Evolutionary conservation across 2,797 vertebrate genomes (phyloP).

Genomic region (Poecilia gillii): DNA sequence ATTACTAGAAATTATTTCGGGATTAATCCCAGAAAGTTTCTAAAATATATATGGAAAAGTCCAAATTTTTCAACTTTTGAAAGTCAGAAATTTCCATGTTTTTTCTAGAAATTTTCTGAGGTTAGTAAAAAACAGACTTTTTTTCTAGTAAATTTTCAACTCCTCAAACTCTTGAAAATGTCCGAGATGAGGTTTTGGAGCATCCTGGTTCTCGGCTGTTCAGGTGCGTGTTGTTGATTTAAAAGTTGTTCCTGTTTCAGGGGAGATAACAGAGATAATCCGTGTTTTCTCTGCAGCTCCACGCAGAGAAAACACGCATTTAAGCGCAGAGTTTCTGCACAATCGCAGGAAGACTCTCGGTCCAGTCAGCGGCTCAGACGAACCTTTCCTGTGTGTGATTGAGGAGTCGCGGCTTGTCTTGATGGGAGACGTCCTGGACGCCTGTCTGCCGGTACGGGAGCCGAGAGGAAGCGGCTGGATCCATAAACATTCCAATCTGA

Average conservation of each 20-base stretch:
- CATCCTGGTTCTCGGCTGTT: too few species aligned
- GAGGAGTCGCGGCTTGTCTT: constrained; percentile 31
- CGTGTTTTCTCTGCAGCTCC: constrained; percentile 20
- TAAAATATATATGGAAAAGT: too few species aligned
- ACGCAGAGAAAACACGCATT: constrained; percentile 35
- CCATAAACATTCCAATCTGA: constrained; percentile 30
- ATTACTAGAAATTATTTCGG: too few species aligned
- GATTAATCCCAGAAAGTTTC: too few species aligned
- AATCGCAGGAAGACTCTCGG: constrained; percentile 78
- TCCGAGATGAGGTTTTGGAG: too few species aligned
- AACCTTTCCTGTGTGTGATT: constrained; percentile 67
- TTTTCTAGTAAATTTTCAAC: too few species aligned
- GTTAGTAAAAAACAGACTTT: too few species aligned
- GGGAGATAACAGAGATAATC: not conserved
- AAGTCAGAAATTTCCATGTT: too few species aligned
- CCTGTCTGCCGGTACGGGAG: constrained; percentile 15
- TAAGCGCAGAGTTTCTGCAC: constrained; percentile 63
- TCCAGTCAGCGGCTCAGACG: constrained; percentile 47
- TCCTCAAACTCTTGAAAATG: too few species aligned
- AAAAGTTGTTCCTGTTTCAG: not conserved
- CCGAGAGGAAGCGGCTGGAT: constrained; percentile 12
- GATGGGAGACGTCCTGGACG: constrained; percentile 47
- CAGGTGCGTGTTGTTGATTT: too few species aligned
- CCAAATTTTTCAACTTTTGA: too few species aligned
- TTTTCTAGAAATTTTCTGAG: too few species aligned